Percentiles rank a stretch among this genome's conserved stretches.
These are phyloP conservation scores for Drosophila affinis DNA, from an alignment of 2,888 invertebrate genomes.

Conservation along the genomic window DNA sequence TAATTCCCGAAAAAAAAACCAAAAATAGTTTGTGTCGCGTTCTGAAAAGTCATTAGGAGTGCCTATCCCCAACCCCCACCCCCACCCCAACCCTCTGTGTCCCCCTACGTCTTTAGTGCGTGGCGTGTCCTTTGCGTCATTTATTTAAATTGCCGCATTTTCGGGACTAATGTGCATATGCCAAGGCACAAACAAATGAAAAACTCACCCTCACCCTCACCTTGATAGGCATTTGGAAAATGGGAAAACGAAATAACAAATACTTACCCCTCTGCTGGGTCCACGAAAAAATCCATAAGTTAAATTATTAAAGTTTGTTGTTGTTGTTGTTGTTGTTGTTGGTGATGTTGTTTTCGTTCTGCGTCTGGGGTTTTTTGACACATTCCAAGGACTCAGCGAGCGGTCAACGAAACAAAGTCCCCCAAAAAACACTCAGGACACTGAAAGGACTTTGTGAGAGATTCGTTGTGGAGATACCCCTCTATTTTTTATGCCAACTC, in stretches of 20 bases:
- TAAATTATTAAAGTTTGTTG: constrained; percentile 75
- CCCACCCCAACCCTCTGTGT: not conserved
- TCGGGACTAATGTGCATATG: constrained; percentile 71
- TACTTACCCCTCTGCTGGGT: constrained; percentile 43
- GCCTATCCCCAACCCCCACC: not conserved
- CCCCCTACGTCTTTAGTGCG: constrained; percentile 51
- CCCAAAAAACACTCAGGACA: constrained; percentile 10
- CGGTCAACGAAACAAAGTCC: constrained; percentile 39
- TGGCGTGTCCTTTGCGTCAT: constrained; percentile 74
- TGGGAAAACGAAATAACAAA: constrained; percentile 49
- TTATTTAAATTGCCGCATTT: constrained; percentile 80
- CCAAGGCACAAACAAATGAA: constrained; percentile 45
- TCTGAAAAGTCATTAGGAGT: constrained; percentile 68
- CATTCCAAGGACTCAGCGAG: constrained; percentile 52
- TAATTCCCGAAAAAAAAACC: constrained; percentile 3
- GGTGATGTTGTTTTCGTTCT: constrained; percentile 33
- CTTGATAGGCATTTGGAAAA: constrained; percentile 47
- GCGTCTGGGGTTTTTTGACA: constrained; percentile 53
- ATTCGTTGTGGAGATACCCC: constrained; percentile 20
- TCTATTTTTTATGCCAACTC: not conserved
- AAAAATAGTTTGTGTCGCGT: constrained; percentile 49
- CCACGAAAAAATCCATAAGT: constrained; percentile 75
- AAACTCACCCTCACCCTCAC: constrained; percentile 55
- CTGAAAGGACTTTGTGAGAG: not conserved
- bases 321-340: too few relatives aligned